Base-by-base conservation (phyloP, 1,140 invertebrate species). In the Polypedilum vanderplanki region DNA sequence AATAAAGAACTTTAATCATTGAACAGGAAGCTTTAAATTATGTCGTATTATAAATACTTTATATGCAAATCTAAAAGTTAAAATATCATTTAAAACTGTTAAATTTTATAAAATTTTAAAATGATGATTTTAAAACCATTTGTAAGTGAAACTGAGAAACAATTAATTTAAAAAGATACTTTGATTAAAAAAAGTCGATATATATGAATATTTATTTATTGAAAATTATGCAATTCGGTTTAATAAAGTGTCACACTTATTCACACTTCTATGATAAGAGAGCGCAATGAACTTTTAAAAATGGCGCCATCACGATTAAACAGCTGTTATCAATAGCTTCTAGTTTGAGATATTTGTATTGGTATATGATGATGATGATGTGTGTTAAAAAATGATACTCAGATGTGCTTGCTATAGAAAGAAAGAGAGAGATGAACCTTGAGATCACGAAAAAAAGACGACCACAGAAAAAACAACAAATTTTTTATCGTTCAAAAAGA, bases 321-420 rank as follows among this genome's bases (percentile, higher is more conserved):
- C 46, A 57, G 46, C 46, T 57, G 46, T 57, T 57, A 57, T 57
- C 46, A 57, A 57, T 57, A 8, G 46, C n/a, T 57, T n/a, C 46
- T 57, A 57, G 46, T 57, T n/a, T 57, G 46, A 12, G n/a, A 57
- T 57, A 46, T 46, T 4, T 46, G 8, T 46, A 12, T 46, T 15
- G 8, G 41, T 46, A 46, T 8, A 15, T 46, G 15, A 46, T 4
- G 8, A 12, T 57, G 12, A 15, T 15, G 3, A 15, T 57, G 1
- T 57, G 12, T 12, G 46, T 15, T 57, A 4, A 57, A 46, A 57
- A 57, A 57, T 15, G 46, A 46, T 46, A 15, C 8, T 9, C 8
- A 57, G 10, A 57, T 33, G 5, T 33, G 46, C 15, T 46, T n/a
- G n/a, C n/a, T n/a, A n/a, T n/a, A n/a, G n/a, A n/a, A 33, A 33